Conservation (phyloP, 2,113 vertebrate genomes). For the Albula glossodonta region DNA sequence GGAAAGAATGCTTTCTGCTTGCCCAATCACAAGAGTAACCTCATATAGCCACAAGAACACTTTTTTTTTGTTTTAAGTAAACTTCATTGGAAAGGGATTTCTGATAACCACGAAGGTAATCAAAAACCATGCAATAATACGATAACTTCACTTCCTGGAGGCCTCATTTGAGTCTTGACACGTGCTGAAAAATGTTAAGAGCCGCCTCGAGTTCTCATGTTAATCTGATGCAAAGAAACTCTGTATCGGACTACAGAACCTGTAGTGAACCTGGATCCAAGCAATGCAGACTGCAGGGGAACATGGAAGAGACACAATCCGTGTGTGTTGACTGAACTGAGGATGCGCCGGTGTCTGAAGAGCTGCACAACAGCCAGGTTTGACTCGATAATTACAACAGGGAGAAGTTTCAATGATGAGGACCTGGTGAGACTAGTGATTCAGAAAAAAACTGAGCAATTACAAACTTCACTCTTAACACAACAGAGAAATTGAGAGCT, state of each 20-base stretch:
- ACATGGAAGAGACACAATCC: neutral
- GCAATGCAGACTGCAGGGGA: neutral
- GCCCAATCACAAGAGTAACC: neutral
- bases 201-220: neutral
- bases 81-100: too few relatives aligned
- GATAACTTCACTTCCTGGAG: neutral
- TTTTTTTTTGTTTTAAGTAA: too few relatives aligned
- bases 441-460: neutral
- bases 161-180: neutral
- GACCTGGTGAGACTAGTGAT: constrained; percentile 2
- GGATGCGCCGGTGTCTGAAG: neutral
- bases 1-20: neutral
- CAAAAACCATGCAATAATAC: neutral
- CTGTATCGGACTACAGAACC: too few relatives aligned
- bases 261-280: neutral
- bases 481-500: neutral
- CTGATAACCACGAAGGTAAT: too few relatives aligned
- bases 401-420: neutral
- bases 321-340: neutral
- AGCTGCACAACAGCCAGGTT: neutral
- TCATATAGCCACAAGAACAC: neutral
- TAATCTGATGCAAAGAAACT: neutral
- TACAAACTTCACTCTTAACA: neutral
- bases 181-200: neutral
- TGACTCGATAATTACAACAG: neutral